Conservation (phyloP, 2,113 vertebrate genomes). For the Willisornis vidua region DNA sequence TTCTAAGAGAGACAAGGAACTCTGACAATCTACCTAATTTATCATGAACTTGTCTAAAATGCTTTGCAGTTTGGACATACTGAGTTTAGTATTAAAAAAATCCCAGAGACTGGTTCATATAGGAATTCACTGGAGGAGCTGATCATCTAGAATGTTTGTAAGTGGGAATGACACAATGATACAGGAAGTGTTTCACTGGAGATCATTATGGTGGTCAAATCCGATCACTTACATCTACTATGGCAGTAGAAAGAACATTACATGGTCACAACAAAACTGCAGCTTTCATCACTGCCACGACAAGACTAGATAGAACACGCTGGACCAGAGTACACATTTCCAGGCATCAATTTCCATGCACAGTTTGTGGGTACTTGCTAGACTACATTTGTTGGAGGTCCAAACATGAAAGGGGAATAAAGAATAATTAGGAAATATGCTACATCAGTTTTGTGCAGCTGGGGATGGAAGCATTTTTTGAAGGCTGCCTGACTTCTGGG, state of each 20-base stretch:
- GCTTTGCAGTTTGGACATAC: background rate
- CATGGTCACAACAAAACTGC: background rate
- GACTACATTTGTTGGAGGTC: background rate
- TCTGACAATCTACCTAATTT: background rate
- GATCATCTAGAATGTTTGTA: background rate
- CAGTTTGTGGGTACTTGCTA: background rate
- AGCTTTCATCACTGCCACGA: background rate
- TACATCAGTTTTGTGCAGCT: background rate
- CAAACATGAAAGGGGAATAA: background rate
- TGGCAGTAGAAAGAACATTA: background rate
- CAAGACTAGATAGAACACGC: background rate
- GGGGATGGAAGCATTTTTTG: background rate
- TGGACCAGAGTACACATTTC: background rate
- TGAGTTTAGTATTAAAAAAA: background rate
- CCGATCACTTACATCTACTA: background rate
- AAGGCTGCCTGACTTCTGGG: background rate
- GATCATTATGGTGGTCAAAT: background rate
- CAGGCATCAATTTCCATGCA: background rate
- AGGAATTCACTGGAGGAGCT: background rate
- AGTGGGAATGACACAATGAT: background rate
- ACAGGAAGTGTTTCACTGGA: background rate
- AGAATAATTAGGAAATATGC: background rate
- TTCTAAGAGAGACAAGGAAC: background rate
- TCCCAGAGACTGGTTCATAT: background rate
- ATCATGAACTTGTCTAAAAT: background rate